These are phyloP conservation scores for Saguinus imperator DNA, from an alignment of 2,113 vertebrate genomes.

Conservation along the genomic window DNA sequence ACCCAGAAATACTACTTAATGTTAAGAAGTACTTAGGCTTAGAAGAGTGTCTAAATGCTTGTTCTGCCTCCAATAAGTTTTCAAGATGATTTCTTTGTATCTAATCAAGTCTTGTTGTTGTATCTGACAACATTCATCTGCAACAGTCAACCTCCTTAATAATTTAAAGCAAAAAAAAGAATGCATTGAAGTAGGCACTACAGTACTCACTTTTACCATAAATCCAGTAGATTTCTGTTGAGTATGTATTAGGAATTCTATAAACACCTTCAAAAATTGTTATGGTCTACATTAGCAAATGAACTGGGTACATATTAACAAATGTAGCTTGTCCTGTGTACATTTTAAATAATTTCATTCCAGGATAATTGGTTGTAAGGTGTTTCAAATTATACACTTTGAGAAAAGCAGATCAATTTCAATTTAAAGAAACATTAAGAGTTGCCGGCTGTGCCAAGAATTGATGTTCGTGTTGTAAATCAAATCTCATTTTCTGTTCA, in stretches of 20 bases:
- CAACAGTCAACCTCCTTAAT: neutral
- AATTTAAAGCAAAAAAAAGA: neutral
- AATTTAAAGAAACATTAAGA: slow-evolving; percentile 47
- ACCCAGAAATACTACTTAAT: neutral
- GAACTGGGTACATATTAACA: neutral
- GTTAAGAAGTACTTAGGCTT: neutral
- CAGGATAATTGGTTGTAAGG: neutral
- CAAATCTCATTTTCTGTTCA: slow-evolving; percentile 58
- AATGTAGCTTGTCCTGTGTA: neutral
- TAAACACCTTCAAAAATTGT: neutral
- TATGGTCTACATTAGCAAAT: rapidly evolving
- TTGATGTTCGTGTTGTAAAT: neutral
- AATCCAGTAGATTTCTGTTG: neutral
- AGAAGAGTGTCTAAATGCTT: neutral
- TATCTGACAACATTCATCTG: neutral
- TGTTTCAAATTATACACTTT: slow-evolving; percentile 19
- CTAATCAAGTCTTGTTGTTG: neutral
- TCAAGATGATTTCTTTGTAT: neutral
- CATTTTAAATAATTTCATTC: slow-evolving; percentile 55
- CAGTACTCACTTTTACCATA: neutral
- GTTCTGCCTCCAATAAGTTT: neutral
- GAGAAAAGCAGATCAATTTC: slow-evolving; percentile 55
- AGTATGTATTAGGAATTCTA: neutral
- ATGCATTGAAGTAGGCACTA: neutral
- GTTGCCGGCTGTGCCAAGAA: neutral